Base-by-base conservation (phyloP, 2,113 vertebrate species). In the Corvus cornix region DNA sequence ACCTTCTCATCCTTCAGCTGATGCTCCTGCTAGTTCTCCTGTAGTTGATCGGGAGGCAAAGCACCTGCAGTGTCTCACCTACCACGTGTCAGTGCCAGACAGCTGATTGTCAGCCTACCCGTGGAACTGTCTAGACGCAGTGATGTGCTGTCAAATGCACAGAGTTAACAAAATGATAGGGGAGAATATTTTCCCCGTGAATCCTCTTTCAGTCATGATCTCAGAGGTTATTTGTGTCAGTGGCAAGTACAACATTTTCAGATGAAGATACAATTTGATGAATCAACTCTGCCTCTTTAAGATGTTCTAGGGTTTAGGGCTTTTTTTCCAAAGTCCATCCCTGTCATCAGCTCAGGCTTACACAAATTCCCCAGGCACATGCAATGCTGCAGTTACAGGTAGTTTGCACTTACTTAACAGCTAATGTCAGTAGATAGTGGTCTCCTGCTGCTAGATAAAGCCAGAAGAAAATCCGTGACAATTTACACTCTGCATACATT, bases 361-460 rank as follows among this genome's bases (percentile, higher is more conserved):
- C 19, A 39, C 39, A 51, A 74, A 70, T 77, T 86, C 76, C 80
- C 60, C 68, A 41, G 60, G 83, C 56, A 79, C 59, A 16, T 17
- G 60, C 49, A 66, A 2, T 33, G 31, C 58, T 89, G 69, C 16
- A 53, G 53, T 73, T 93, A 51, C 89, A 87, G 74, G 74, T 89
- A 96, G 67, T 97, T 97, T 73, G 78, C 91, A 58, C 77, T 89
- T 90, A 66, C n/a, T 96, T 96, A 95, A 85, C 78, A 35, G 84
- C 46, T 89, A 76, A 51, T 93, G 33, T 56, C 81, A 37, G 62
- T 41, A 90, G 70, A 79, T 76, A 89, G 74, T 58, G 44, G 66
- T 39, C 70, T 80, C 74, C 77, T 68, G 74, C 77, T 93, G 74
- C 46, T 82, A 69, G 81, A 69, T 83, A 91, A 94, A 87, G 49